phyloP scores from a whole-genome alignment of 2,113 vertebrate genomes.

The Gavialis gangeticus region DNA sequence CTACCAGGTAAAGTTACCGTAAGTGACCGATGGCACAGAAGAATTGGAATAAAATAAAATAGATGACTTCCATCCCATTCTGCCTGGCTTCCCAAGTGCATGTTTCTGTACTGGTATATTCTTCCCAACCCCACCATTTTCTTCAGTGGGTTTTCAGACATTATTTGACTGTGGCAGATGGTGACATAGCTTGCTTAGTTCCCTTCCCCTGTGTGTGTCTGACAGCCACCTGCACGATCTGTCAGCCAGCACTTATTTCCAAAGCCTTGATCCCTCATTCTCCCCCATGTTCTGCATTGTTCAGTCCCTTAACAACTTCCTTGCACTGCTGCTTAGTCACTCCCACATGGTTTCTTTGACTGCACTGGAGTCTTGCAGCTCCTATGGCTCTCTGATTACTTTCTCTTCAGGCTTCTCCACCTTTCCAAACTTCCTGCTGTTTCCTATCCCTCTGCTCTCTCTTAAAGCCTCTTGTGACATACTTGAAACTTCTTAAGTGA shows the following conservation, averaged over 20 bases:
- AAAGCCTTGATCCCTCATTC: not conserved
- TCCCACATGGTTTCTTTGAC: not conserved
- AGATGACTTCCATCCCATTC: no score
- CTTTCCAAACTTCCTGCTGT: not conserved
- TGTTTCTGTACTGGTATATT: no score
- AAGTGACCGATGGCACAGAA: not conserved
- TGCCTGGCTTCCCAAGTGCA: no score
- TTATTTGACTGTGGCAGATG: not conserved
- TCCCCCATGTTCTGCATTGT: not conserved
- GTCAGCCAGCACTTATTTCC: not conserved
- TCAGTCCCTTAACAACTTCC: not conserved
- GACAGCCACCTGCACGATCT: not conserved
- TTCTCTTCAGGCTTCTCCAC: not conserved
- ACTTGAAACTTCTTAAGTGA: accelerated
- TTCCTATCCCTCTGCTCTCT: not conserved
- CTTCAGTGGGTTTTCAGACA: not conserved
- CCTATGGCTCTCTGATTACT: no score
- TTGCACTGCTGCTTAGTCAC: not conserved
- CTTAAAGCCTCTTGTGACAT: not conserved
- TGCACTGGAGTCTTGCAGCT: not conserved
- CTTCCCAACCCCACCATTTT: not conserved
- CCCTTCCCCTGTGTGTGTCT: not conserved
- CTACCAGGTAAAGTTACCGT: not conserved
- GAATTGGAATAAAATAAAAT: not conserved
- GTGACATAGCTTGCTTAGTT: no score